phyloP scores from a whole-genome alignment of 2,797 vertebrate genomes.

The Protonibea diacanthus region DNA sequence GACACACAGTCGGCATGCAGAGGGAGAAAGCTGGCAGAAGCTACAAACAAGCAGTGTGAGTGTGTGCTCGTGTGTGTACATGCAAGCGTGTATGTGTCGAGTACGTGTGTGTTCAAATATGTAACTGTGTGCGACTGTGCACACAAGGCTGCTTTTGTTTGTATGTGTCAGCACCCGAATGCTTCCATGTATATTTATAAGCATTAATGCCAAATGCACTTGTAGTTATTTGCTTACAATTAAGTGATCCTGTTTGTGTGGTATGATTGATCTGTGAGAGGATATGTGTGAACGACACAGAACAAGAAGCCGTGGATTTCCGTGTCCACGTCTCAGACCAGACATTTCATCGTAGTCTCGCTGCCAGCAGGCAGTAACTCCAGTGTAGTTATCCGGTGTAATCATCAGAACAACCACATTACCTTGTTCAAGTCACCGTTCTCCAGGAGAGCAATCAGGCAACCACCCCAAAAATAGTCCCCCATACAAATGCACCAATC shows the following conservation, averaged over 20 bases:
- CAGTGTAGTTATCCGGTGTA: conserved; percentile 56
- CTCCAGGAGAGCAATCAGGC: conserved; percentile 75
- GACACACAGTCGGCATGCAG: conserved; percentile 79
- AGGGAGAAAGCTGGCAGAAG: conserved; percentile 70
- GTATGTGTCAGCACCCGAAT: conserved; percentile 57
- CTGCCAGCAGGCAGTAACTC: conserved; percentile 56
- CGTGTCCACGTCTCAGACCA: conserved; percentile 56
- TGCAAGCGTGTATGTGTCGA: conserved; percentile 4
- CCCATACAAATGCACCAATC: conserved; percentile 69
- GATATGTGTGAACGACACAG: conserved; percentile 40
- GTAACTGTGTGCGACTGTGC: conserved; percentile 44
- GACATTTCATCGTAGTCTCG: conserved; percentile 57
- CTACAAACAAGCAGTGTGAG: conserved; percentile 65
- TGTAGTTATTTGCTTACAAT: conserved; percentile 62
- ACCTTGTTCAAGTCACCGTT: conserved; percentile 61
- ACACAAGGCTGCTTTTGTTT: conserved; percentile 61
- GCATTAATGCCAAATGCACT: conserved; percentile 68
- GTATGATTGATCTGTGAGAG: conserved; percentile 49
- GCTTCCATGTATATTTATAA: conserved; percentile 70
- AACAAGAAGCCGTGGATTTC: conserved; percentile 37
- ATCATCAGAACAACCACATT: conserved; percentile 65
- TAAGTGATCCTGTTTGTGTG: conserved; percentile 39
- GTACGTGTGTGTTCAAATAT: conserved; percentile 49
- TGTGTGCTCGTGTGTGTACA: not conserved
- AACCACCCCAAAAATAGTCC: conserved; percentile 63